phyloP scores from a whole-genome alignment of 2,888 invertebrate species.

The Cenopis cana region DNA sequence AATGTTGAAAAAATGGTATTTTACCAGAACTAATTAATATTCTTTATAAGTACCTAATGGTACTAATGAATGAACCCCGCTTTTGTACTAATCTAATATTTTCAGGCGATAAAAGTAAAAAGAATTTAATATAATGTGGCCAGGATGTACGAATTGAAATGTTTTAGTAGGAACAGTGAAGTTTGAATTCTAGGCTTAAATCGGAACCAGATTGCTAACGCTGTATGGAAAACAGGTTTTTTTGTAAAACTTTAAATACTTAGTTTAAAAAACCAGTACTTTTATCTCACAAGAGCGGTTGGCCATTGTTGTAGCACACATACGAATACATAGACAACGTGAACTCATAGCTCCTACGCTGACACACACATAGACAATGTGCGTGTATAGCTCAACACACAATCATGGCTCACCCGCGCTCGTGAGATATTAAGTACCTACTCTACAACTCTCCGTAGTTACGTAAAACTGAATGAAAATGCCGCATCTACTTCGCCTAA shows the following conservation, averaged over 20 bases:
- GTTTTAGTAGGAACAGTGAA: not conserved
- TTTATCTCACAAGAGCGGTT: too few species aligned
- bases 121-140: constrained; percentile 50
- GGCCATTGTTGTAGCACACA: too few species aligned
- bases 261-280: too few species aligned
- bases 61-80: constrained; percentile 53
- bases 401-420: not conserved
- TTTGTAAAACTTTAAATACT: too few species aligned
- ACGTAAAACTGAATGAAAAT: constrained; percentile 12
- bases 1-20: not conserved
- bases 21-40: constrained; percentile 42
- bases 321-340: too few species aligned
- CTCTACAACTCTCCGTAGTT: not conserved
- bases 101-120: constrained; percentile 48
- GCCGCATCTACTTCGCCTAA: constrained; percentile 19
- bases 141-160: constrained; percentile 37
- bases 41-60: constrained; percentile 48
- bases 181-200: too few species aligned
- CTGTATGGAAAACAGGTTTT: too few species aligned
- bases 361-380: too few species aligned
- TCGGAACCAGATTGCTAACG: too few species aligned
- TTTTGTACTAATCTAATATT: constrained; percentile 43
- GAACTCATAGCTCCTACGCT: too few species aligned
- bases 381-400: too few species aligned
- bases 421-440: not conserved